A percentile compares a stretch with the other conserved stretches of the same genome.
Evolutionary conservation across 1,140 invertebrate species (phyloP).

Genomic region (Drosophila parabipectinata): DNA sequence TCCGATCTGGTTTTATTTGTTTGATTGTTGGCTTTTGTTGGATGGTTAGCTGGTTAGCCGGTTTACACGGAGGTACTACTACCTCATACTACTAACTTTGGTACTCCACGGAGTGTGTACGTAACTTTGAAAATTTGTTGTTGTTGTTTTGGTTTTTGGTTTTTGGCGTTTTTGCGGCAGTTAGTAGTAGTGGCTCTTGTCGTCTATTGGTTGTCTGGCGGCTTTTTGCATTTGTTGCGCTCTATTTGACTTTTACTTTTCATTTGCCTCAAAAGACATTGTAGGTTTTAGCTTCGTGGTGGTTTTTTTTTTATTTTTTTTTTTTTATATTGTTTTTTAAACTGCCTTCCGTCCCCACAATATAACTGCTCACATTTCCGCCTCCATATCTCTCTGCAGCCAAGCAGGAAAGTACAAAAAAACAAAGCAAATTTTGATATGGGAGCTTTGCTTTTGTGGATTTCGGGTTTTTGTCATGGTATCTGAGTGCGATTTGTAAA

Average conservation of each 20-base stretch:
- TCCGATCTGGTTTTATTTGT: background rate
- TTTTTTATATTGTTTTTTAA: background rate
- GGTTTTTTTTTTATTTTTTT: conserved; percentile 1
- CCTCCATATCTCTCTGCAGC: conserved; percentile 42
- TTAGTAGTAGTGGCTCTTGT: conserved; percentile 27
- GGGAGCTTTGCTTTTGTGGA: background rate
- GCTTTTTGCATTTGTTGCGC: conserved; percentile 72
- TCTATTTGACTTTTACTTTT: conserved; percentile 82
- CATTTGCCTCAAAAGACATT: conserved; percentile 49
- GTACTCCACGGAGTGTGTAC: conserved; percentile 36
- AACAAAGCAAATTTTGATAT: conserved; percentile 19
- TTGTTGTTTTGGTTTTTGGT: no score
- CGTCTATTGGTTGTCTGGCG: conserved; percentile 32
- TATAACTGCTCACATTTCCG: conserved; percentile 54
- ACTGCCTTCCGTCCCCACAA: conserved; percentile 33
- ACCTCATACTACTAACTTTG: no score
- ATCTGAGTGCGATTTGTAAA: background rate
- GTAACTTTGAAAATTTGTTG: conserved; percentile 57
- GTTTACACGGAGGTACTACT: conserved; percentile 37
- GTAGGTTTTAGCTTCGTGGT: background rate
- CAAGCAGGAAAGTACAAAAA: conserved; percentile 9
- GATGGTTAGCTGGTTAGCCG: conserved; percentile 37
- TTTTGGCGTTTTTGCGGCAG: conserved; percentile 33
- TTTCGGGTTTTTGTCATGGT: no score
- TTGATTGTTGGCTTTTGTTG: conserved; percentile 16